These are phyloP conservation scores for Acrobasis repandana DNA, from an alignment of 2,888 invertebrate species.

Conservation along the genomic window DNA sequence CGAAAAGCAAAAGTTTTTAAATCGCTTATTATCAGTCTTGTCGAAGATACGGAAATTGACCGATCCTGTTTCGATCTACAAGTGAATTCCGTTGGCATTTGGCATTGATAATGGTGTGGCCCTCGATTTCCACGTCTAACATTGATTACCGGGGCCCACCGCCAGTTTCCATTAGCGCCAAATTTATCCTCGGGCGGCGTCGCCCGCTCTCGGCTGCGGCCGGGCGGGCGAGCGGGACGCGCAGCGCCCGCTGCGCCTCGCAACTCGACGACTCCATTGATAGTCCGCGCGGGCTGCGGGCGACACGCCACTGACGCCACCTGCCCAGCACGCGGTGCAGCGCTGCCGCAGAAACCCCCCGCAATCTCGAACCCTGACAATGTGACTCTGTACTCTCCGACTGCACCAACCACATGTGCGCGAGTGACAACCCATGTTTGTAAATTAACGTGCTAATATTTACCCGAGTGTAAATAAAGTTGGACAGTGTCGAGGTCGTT, in stretches of 20 bases:
- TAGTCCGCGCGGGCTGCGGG: slow-evolving; percentile 73
- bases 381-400: slow-evolving; percentile 48
- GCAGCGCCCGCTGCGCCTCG: slow-evolving; percentile 47
- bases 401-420: slow-evolving; percentile 35
- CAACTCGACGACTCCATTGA: slow-evolving; percentile 54
- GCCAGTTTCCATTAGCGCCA: slow-evolving; percentile 78
- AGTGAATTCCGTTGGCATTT: slow-evolving; percentile 33
- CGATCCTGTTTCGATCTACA: slow-evolving; percentile 23
- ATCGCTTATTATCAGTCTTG: background rate
- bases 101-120: slow-evolving; percentile 52
- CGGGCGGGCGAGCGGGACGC: slow-evolving; percentile 62
- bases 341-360: slow-evolving; percentile 50
- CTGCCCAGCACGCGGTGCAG: slow-evolving; percentile 58
- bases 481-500: slow-evolving; percentile 71
- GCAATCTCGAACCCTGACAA: slow-evolving; percentile 52
- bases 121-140: slow-evolving; percentile 70
- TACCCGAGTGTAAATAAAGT: slow-evolving; percentile 41
- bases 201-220: slow-evolving; percentile 60
- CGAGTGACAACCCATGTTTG: slow-evolving; percentile 42
- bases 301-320: slow-evolving; percentile 55
- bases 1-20: background rate
- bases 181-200: slow-evolving; percentile 78
- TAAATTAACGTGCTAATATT: slow-evolving; percentile 48
- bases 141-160: slow-evolving; percentile 77
- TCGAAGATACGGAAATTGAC: slow-evolving; percentile 17